Conservation (phyloP, 2,797 vertebrate genomes). For the Sebastes variabilis region DNA sequence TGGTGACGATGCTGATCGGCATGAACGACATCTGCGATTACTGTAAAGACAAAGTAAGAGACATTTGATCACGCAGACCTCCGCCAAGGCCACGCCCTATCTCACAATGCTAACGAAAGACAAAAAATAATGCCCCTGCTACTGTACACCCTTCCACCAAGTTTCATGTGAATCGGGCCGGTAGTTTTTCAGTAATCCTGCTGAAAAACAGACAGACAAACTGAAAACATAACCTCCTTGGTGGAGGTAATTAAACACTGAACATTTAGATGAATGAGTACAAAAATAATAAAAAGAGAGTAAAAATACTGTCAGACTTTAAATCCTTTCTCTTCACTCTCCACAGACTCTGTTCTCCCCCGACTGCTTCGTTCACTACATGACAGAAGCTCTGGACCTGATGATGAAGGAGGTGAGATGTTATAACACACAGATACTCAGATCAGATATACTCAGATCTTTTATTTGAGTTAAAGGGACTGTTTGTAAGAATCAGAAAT, state of each 20-base stretch:
- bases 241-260: background rate
- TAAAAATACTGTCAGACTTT: background rate
- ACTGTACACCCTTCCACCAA: no score
- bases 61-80: background rate
- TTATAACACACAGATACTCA: no score
- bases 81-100: no score
- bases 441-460: no score
- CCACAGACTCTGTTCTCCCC: conserved; percentile 71
- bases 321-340: background rate
- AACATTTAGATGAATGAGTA: background rate
- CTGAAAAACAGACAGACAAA: no score
- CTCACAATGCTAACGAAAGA: no score
- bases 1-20: conserved; percentile 77
- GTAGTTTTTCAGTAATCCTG: no score
- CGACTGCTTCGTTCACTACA: conserved; percentile 69
- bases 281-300: background rate
- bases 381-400: conserved; percentile 71
- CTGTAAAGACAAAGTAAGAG: conserved; percentile 71
- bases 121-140: background rate
- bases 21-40: conserved; percentile 80
- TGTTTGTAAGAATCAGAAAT: no score
- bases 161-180: no score
- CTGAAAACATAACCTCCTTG: no score
- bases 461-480: no score
- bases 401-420: conserved; percentile 72